Conservation (phyloP, 2,888 invertebrate genomes). For the Pheosia tremula region DNA sequence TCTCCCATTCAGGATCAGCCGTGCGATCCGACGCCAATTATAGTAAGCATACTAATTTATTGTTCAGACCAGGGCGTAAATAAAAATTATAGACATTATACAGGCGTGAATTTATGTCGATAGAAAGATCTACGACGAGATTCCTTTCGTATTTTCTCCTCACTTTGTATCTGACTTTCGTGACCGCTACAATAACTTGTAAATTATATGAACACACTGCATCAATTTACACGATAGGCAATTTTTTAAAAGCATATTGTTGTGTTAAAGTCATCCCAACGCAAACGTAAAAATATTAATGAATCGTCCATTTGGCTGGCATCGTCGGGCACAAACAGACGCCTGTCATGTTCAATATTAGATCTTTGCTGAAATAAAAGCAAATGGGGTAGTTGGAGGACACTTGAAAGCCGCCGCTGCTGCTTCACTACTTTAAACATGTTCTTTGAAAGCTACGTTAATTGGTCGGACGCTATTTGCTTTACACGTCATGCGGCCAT, state of each 20-base stretch:
- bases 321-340: constrained; percentile 27
- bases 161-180: not conserved
- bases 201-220: too few species aligned
- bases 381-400: constrained; percentile 45
- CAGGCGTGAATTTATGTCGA: not conserved
- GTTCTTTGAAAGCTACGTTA: constrained; percentile 69
- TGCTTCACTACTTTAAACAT: constrained; percentile 56
- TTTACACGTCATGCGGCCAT: constrained; percentile 46
- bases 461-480: constrained; percentile 68
- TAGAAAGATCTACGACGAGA: constrained; percentile 9
- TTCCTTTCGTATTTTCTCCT: not conserved
- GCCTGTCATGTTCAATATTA: constrained; percentile 48
- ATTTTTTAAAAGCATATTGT: not conserved
- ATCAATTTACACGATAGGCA: too few species aligned
- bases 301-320: constrained; percentile 36
- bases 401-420: constrained; percentile 69
- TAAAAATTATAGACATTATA: constrained; percentile 22
- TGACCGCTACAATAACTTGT: too few species aligned
- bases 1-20: constrained; percentile 56
- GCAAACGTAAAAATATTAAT: constrained; percentile 20
- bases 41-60: constrained; percentile 53
- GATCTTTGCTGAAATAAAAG: constrained; percentile 65
- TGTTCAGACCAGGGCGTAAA: constrained; percentile 35
- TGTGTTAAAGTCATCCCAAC: not conserved
- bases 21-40: constrained; percentile 56